Percentiles rank a stretch among this genome's conserved stretches.
Conservation (phyloP, 2,113 vertebrate species). For the Xyliphius kryptos region DNA sequence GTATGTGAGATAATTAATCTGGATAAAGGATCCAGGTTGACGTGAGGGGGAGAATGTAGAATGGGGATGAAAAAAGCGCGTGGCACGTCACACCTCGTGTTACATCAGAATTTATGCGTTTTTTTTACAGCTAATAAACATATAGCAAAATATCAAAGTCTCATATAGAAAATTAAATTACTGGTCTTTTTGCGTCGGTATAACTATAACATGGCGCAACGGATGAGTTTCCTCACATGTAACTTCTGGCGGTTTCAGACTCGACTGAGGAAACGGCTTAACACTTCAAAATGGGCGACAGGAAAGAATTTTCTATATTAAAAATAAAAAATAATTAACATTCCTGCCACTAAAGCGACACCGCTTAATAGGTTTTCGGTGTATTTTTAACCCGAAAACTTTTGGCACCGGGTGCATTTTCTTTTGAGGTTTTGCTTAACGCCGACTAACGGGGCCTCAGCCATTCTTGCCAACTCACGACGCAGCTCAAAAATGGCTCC, state of each 20-base stretch:
- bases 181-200: too few species aligned
- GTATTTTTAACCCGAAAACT: too few species aligned
- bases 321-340: too few species aligned
- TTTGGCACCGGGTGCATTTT: too few species aligned
- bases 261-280: not conserved
- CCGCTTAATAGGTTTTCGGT: too few species aligned
- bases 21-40: not conserved
- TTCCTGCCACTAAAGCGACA: too few species aligned
- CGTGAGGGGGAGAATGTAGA: not conserved
- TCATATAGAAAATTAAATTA: too few species aligned
- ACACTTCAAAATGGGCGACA: conserved; percentile 36
- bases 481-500: too few species aligned
- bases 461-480: conserved; percentile 1
- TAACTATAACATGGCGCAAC: not conserved
- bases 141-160: not conserved
- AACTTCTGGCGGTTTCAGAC: not conserved
- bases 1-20: not conserved
- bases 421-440: too few species aligned
- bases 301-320: conserved; percentile 8
- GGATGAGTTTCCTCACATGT: not conserved
- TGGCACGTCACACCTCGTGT: not conserved
- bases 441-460: not conserved
- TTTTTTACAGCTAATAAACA: not conserved
- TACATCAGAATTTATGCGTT: not conserved
- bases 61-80: not conserved